These are phyloP conservation scores for Carposina sasakii DNA, from an alignment of 1,140 invertebrate species.

Conservation along the genomic window DNA sequence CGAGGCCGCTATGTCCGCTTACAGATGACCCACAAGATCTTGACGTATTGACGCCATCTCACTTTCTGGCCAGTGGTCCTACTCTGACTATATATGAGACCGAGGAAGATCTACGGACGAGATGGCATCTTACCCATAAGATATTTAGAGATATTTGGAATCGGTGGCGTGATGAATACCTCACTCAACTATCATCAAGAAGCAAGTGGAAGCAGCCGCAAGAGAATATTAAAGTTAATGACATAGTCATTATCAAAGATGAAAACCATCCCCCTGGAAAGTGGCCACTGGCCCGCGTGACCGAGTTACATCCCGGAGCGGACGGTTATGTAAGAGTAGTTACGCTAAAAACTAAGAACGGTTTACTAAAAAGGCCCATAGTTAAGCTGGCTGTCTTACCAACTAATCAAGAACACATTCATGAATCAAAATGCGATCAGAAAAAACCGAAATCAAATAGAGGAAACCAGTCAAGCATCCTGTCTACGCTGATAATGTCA, in stretches of 20 bases:
- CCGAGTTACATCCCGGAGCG: constrained; percentile 27
- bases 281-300: constrained; percentile 29
- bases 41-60: constrained; percentile 35
- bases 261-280: constrained; percentile 20
- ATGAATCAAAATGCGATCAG: too few relatives aligned
- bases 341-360: constrained; percentile 23
- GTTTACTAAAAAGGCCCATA: not conserved
- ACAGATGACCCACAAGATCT: constrained; percentile 29
- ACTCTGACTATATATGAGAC: constrained; percentile 13
- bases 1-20: constrained; percentile 32
- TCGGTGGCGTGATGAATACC: constrained; percentile 13
- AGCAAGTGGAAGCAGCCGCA: constrained; percentile 10
- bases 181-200: constrained; percentile 1
- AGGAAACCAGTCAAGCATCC: not conserved
- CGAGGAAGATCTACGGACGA: constrained; percentile 5
- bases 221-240: constrained; percentile 10
- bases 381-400: not conserved
- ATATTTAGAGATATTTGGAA: constrained; percentile 11
- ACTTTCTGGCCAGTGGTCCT: constrained; percentile 44
- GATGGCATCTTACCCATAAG: constrained; percentile 5
- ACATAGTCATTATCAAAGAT: constrained; percentile 24
- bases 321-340: constrained; percentile 38
- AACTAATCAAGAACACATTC: not conserved
- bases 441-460: too few relatives aligned
- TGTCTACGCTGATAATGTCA: constrained; percentile 10